phyloP scores from a whole-genome alignment of 2,797 vertebrate genomes.

The Macropus fuliginosus region DNA sequence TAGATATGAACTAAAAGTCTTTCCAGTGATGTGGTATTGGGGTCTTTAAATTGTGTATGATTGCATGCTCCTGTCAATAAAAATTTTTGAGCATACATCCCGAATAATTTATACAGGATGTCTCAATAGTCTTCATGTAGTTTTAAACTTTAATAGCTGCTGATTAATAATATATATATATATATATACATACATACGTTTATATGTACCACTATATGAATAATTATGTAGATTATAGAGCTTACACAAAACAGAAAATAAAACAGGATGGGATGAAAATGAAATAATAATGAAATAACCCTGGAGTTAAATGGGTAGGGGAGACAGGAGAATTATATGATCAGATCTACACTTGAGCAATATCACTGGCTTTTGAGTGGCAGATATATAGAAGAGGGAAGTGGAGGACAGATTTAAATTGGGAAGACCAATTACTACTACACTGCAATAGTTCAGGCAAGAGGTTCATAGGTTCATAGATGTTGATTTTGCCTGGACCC shows the following conservation, averaged over 20 bases:
- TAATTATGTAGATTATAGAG: not conserved
- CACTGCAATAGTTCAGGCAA: not conserved
- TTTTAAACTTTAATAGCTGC: not conserved
- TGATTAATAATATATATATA: not conserved
- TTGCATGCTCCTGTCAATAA: not conserved
- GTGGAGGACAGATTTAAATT: not conserved
- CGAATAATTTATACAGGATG: not conserved
- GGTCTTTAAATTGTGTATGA: not conserved
- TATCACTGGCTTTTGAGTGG: not conserved
- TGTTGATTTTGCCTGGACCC: not conserved
- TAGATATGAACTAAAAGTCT: not conserved
- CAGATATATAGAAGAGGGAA: not conserved
- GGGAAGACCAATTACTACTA: not conserved
- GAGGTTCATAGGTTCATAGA: not conserved
- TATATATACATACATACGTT: not conserved
- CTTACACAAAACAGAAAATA: not conserved
- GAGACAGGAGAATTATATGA: not conserved
- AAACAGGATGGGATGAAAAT: not conserved
- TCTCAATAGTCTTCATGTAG: not conserved
- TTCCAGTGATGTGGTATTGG: not conserved
- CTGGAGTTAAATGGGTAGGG: not conserved
- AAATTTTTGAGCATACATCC: not conserved
- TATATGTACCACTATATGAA: not conserved
- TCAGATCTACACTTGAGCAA: not conserved
- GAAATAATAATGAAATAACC: not conserved